Base-by-base conservation (phyloP, 2,797 vertebrate genomes). In the Acanthurus leucopareius region DNA sequence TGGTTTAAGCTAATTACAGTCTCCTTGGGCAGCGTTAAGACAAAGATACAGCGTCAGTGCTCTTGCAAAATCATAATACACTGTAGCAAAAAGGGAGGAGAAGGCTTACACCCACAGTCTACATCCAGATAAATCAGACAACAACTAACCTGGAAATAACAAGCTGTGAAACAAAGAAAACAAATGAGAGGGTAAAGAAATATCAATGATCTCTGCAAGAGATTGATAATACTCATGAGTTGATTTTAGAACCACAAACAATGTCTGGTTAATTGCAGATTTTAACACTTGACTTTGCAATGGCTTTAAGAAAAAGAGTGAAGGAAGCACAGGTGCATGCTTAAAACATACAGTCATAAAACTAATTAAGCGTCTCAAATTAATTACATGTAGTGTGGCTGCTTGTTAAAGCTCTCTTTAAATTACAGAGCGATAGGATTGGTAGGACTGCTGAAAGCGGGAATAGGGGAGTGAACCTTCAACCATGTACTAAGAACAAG, bases 341-440 rank as follows among this genome's bases (percentile, higher is more conserved):
- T 87, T 89, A 88, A 84, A 88, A 89, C 82, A 90, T 72, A 86
- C 44, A 58, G 76, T 74, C 58, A 75, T 88, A 57, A 88, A 89
- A 84, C 77, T 93, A 93, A 94, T 93, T 86, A 90, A 65, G 77
- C 47, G 54, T 73, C 68, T 84, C 75, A 69, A 80, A 86, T 92
- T 84, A 88, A 91, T 92, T 91, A 86, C 49, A 78, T 89, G 68
- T 75, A 82, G 53, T 73, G 75, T 74, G 70, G 78, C 67, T 76
- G 35, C 84, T 86, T 84, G 69, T 86, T 88, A 77, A 82, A 67
- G 54, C 68, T 52, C 54, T 75, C n/a, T 77, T 10, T 73, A 57
- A 86, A 88, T 80, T 52, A 32, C 28, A 32, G 28, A 32, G 28
- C 28, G 28, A 32, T 32, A 32, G 28, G 28, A 32, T 5, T 32